Percentiles rank a stretch among this genome's conserved stretches.
Conservation (phyloP, 2,888 invertebrate genomes). For the Abrostola tripartita region DNA sequence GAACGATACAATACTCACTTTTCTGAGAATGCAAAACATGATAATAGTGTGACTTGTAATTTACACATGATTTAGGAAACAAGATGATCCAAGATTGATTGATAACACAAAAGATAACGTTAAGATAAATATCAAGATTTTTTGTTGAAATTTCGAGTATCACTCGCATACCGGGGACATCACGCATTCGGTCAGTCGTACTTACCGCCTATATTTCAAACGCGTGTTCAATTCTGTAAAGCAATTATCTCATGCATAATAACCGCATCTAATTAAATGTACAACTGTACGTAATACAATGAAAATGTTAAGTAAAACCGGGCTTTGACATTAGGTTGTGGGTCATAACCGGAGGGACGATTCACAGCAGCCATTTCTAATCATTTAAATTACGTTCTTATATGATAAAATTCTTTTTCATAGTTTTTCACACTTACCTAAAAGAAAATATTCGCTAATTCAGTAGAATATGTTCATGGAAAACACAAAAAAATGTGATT, state of each 20-base stretch:
- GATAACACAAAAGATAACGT: conserved; percentile 81
- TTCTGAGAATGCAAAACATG: conserved; percentile 82
- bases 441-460: conserved; percentile 80
- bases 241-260: conserved; percentile 40
- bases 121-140: conserved; percentile 75
- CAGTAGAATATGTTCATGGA: conserved; percentile 84
- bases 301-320: conserved; percentile 81
- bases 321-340: conserved; percentile 85
- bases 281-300: conserved; percentile 68
- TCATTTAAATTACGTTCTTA: conserved; percentile 47
- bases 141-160: conserved; percentile 52
- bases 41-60: conserved; percentile 53
- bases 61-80: conserved; percentile 63
- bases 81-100: conserved; percentile 73
- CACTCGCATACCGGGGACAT: conserved; percentile 45
- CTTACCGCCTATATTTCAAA: conserved; percentile 52
- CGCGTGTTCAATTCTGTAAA: conserved; percentile 24
- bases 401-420: conserved; percentile 39
- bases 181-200: conserved; percentile 45
- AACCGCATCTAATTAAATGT: conserved; percentile 49
- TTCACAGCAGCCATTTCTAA: conserved; percentile 67
- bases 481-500: conserved; percentile 86
- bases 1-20: conserved; percentile 70
- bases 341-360: conserved; percentile 80
- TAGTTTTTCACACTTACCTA: conserved; percentile 78